Evolutionary conservation across 2,797 vertebrate genomes (phyloP).

Genomic region (Sylvia borin): DNA sequence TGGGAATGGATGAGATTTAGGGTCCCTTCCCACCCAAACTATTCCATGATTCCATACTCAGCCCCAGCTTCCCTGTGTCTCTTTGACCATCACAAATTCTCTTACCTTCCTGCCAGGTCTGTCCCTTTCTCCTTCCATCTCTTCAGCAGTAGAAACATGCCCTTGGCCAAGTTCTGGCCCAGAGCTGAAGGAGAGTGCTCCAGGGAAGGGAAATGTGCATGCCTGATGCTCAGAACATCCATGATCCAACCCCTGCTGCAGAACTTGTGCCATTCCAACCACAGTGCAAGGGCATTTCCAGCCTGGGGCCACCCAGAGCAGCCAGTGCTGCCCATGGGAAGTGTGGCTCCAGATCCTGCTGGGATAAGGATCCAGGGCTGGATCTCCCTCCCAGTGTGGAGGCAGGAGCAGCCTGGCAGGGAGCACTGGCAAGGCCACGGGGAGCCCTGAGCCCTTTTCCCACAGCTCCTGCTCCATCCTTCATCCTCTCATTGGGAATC

Average conservation of each 20-base stretch:
- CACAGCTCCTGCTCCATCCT: background rate
- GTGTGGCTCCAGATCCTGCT: background rate
- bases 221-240: background rate
- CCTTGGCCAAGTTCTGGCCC: background rate
- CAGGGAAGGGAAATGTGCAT: background rate
- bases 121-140: background rate
- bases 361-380: accelerated
- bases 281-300: background rate
- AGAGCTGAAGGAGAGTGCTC: background rate
- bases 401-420: background rate
- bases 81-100: background rate
- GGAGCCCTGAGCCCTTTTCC: background rate
- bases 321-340: background rate
- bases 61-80: background rate
- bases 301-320: background rate
- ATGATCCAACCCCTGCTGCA: accelerated
- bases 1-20: accelerated
- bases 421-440: background rate
- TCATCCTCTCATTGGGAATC: background rate
- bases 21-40: background rate
- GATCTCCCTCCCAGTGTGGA: background rate
- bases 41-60: background rate
- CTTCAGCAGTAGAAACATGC: background rate
- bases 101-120: background rate
- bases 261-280: background rate